Conservation (phyloP, 2,113 vertebrate genomes). For the Grus americana region DNA sequence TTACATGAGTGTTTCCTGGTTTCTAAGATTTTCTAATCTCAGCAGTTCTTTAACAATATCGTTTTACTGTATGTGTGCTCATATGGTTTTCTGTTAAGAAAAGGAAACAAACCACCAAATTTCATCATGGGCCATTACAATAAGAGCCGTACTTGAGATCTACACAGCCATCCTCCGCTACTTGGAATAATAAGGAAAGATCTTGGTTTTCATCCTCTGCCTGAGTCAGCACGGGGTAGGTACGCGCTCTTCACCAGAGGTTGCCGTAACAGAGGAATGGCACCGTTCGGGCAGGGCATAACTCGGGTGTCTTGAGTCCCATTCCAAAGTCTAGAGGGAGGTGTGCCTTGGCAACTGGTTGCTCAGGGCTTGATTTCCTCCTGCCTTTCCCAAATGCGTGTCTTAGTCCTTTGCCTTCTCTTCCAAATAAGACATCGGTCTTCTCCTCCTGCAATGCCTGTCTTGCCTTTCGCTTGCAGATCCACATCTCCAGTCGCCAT, state of each 20-base stretch:
- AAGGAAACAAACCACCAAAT: neutral
- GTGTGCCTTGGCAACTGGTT: neutral
- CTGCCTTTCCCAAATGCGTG: neutral
- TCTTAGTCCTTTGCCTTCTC: neutral
- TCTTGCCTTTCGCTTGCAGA: neutral
- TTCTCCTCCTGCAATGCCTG: neutral
- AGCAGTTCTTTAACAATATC: neutral
- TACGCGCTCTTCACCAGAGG: rapidly evolving
- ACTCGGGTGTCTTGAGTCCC: neutral
- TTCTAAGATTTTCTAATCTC: neutral
- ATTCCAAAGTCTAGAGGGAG: neutral
- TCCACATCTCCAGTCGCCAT: rapidly evolving
- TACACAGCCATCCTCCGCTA: neutral
- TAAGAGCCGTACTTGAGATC: neutral
- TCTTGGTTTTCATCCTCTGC: neutral
- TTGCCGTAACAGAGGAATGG: neutral
- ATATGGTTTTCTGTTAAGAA: neutral
- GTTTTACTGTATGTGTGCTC: neutral
- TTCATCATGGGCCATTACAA: rapidly evolving
- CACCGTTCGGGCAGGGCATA: rapidly evolving
- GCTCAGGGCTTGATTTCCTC: neutral
- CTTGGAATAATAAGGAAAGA: neutral
- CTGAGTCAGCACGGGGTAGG: neutral
- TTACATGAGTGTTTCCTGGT: neutral
- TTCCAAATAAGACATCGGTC: neutral